Base-by-base conservation (phyloP, 2,113 vertebrate species). In the Rousettus leschenaultii region DNA sequence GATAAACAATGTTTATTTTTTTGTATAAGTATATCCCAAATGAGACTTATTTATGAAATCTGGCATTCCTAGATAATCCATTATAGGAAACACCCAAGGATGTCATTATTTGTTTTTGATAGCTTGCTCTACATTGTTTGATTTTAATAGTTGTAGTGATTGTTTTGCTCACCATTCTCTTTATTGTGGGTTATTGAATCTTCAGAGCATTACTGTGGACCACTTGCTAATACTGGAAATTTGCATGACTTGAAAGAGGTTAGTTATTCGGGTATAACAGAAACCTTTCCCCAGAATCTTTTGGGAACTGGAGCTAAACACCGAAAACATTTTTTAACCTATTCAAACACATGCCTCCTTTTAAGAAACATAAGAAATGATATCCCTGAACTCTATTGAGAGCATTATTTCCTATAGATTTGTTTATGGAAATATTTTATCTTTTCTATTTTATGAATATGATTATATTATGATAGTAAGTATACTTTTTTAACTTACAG, bases 341-440 rank as follows among this genome's bases (percentile, higher is more conserved):
- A 89, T 89, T 86, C 78, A 93, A 89, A 87, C 28, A 66, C 19
- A 8, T 59, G 66, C 83, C 30, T 89, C 57, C 74, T 94, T 96
- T 94, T 79, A 68, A 92, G 48, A 94, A 70, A 89, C 35, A 96
- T 53, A 86, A 97, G 93, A 95, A 65, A 10, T 16, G 71, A 63
- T 48, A 70, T 79, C 59, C 70, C 51, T 88, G 87, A 96, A 96
- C 35, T 80, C 78, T 68, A 90, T 26, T 84, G 55, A 93, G 38
- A 85, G n/a, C 78, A 26, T 85, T 84, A 92, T 95, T 95, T 94
- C 93, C 96, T 89, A 1, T 78, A 89, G 19, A 55, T 89, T 91
- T 24, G 91, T 86, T 91, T 86, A 71, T 86, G 89, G 97, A 94
- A 89, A 88, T 86, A 87, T 89, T 96, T 94, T 84, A 70, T 73